Base-by-base conservation (phyloP, 2,113 vertebrate species). In the Ptilonorhynchus violaceus region DNA sequence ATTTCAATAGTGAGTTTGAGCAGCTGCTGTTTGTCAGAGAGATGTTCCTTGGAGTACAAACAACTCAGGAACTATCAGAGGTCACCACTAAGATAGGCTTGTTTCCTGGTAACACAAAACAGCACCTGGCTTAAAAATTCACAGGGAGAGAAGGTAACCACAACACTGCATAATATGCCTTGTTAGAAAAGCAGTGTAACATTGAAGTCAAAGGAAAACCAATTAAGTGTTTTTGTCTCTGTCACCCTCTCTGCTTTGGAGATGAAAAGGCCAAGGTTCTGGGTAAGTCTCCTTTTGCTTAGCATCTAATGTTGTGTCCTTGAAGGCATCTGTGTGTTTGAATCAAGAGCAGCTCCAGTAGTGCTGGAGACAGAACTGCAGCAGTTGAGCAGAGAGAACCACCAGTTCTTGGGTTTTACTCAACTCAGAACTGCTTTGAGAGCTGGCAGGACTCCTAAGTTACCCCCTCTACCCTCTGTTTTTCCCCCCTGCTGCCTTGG, bases 401-500 rank as follows among this genome's bases (percentile, higher is more conserved):
- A 31, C 30, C 42, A 31, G 35, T 33, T 82, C 44, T 42, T 50
- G 31, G 50, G 55, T 33, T 41, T 47, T 35, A 20, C 22, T 67
- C 60, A 72, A 13, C 28, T 62, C 44, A 23, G 39, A 87, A 39
- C 9, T 68, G 74, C 81, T 75, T 13, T 64, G 33, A 42, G 44
- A 81, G 56, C 33, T 89, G 33, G 47, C 30, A 82, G 37, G 28
- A 47, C 44, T 78, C 60, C 33, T 7, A n/a, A 33, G 11, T 18
- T 7, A 10, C 8, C 3, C 2, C 6, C 28, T 6, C 53, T 33
- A 15, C 11, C 18, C 42, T 39, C 41, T 18, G 2, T 15, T 50
- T 28, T 1, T 1, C 1, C 10, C 15, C 4, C 6, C 14, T 8
- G 14, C 17, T 0, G 33, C 4, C 23, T 47, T 60, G 27, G 53